Base-by-base conservation (phyloP, 2,888 invertebrate species). In the Troides oblongomaculatus region DNA sequence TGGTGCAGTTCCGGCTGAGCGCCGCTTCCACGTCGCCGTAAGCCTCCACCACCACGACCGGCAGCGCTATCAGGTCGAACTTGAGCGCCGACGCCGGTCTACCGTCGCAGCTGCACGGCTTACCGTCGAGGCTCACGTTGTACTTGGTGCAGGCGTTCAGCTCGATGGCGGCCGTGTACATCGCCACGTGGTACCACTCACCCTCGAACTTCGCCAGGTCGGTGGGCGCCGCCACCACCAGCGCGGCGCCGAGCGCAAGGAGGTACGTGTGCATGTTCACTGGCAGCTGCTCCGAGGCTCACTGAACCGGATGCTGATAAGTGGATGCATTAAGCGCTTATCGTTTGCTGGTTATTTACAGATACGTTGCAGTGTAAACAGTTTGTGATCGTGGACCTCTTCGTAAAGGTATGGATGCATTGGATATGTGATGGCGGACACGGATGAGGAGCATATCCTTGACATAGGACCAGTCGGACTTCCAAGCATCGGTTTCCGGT, bases 161-260 rank as follows among this genome's bases (percentile, higher is more conserved):
- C 7, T 66, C 70, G 0, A 66, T n/a, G 0, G 70, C 70, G 1
- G 70, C 70, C 0, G 66, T 63, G 63, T 70, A 70, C 63, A 66
- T 66, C 0, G 17, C 70, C 0, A 70, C 60, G 25, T 66, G 70
- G n/a, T 36, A 56, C 70, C 70, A 70, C 60, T 70, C 70, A 2
- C 70, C 70, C 4, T 59, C 56, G 56, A 70, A 70, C 7, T 66
- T 70, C 5, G 39, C n/a, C 0, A 70, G 14, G 43, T 70, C 63
- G 17, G 66, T 63, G 39, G 39, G 8, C 12, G 0, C 21, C 18
- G 62, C 39, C 5, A 64, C 4, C 8, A 36, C n/a, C 23, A 30
- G 6, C 14, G 30, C n/a, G 3, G 57, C 12, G 1, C 10, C 12
- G 1, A 46, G 5, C 14, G 62, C 30, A 4, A 68, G 23, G 6